These are phyloP conservation scores for Tiliacea citrago DNA, from an alignment of 2,888 invertebrate genomes.

Conservation along the genomic window DNA sequence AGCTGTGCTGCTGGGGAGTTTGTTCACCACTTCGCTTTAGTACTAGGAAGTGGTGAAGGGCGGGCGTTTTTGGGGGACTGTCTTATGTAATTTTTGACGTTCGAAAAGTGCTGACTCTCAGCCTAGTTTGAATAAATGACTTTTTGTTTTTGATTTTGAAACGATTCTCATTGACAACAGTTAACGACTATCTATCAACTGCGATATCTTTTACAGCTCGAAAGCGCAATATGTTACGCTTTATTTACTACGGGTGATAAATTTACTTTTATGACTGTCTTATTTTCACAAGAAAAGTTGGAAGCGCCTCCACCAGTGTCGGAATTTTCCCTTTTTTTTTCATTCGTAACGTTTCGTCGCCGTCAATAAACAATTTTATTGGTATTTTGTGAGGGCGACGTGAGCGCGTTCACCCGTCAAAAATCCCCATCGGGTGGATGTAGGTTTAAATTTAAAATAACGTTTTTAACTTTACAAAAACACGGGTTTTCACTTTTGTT, in stretches of 20 bases:
- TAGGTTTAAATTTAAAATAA: conserved; percentile 55
- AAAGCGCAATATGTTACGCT: conserved; percentile 85
- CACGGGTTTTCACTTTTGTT: conserved; percentile 49
- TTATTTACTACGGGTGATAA: conserved; percentile 87
- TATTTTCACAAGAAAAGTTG: conserved; percentile 83
- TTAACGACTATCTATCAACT: conserved; percentile 75
- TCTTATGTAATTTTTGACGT: too few relatives aligned
- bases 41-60: too few relatives aligned
- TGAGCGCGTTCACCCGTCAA: conserved; percentile 58
- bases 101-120: too few relatives aligned
- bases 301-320: conserved; percentile 67
- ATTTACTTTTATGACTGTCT: conserved; percentile 87
- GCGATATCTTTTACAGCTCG: conserved; percentile 80
- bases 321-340: conserved; percentile 79
- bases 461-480: conserved; percentile 42
- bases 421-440: conserved; percentile 46
- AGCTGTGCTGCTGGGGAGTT: too few relatives aligned
- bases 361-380: conserved; percentile 85
- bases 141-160: too few relatives aligned
- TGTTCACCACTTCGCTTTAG: too few relatives aligned
- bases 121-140: too few relatives aligned
- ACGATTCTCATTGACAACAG: conserved; percentile 70
- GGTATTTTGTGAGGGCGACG: conserved; percentile 71
- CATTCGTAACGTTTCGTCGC: conserved; percentile 72
- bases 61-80: too few relatives aligned